A percentile compares a stretch with the other conserved stretches of the same genome.
phyloP scores from a whole-genome alignment of 1,140 invertebrate genomes.

The Coelopa frigida region DNA sequence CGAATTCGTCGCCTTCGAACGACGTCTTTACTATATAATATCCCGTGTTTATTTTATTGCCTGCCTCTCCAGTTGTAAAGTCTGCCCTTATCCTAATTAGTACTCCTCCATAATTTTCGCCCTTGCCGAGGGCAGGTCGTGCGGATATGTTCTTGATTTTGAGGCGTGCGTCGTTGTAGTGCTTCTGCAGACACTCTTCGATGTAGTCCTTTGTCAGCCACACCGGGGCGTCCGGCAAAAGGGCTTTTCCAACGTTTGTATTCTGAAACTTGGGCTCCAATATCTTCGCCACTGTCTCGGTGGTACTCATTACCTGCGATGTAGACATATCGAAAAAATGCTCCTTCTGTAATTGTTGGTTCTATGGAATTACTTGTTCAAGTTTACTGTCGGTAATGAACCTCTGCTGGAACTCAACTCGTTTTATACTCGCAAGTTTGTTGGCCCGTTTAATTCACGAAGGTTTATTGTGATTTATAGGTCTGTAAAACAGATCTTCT shows the following conservation, averaged over 20 bases:
- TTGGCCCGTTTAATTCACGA: too few species aligned
- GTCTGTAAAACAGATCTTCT: too few species aligned
- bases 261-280: too few species aligned
- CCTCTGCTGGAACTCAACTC: too few species aligned
- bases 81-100: slow-evolving; percentile 27
- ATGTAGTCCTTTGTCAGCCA: slow-evolving; percentile 36
- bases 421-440: too few species aligned
- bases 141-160: slow-evolving; percentile 20
- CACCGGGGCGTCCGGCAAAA: slow-evolving; percentile 27
- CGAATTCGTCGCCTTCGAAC: slow-evolving; percentile 32
- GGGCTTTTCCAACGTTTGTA: too few species aligned
- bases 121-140: slow-evolving; percentile 35
- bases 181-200: slow-evolving; percentile 22
- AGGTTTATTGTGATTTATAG: too few species aligned
- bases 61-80: slow-evolving; percentile 16
- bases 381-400: too few species aligned
- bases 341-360: too few species aligned
- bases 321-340: background rate
- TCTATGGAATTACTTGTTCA: too few species aligned
- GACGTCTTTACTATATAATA: slow-evolving; percentile 33
- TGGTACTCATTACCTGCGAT: background rate
- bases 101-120: slow-evolving; percentile 39
- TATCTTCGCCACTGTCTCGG: too few species aligned
- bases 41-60: background rate
- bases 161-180: slow-evolving; percentile 23